Conservation (phyloP, 37 sponge, comb jelly and placozoan genomes). For the Chondrosia reniformis region DNA sequence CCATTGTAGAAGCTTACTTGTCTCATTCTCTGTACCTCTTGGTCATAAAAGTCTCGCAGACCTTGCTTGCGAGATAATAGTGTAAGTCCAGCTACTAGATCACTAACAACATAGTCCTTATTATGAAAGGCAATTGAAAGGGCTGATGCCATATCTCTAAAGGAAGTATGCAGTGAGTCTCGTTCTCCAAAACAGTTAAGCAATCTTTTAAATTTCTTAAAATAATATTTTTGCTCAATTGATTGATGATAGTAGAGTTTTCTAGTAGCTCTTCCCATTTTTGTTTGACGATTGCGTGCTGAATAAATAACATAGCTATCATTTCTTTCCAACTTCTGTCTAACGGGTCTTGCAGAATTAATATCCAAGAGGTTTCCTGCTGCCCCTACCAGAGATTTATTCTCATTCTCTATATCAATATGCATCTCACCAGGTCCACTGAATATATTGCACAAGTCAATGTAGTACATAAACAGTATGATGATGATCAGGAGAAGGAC, state of each 20-base stretch:
- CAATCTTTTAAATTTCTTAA: background rate
- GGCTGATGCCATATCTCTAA: background rate
- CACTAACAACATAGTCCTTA: constrained; percentile 20
- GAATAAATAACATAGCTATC: too few species aligned
- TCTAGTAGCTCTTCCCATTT: background rate
- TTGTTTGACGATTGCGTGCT: background rate
- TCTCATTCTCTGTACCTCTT: background rate
- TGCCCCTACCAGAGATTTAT: background rate
- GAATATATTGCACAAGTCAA: background rate
- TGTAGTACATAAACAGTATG: background rate
- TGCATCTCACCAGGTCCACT: too few species aligned
- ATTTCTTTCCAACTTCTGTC: too few species aligned
- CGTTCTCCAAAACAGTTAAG: background rate
- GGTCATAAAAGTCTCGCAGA: background rate
- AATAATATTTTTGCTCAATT: background rate
- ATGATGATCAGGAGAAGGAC: background rate
- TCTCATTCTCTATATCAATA: background rate
- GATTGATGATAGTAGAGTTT: constrained; percentile 13
- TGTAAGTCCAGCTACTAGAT: background rate
- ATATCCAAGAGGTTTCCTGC: background rate
- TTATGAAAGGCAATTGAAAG: background rate
- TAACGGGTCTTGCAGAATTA: too few species aligned
- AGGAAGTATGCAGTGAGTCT: background rate
- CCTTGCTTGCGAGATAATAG: background rate
- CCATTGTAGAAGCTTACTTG: constrained; percentile 2